Evolutionary conservation across 2,797 vertebrate genomes (phyloP).

Genomic region (Danio aesculapii): DNA sequence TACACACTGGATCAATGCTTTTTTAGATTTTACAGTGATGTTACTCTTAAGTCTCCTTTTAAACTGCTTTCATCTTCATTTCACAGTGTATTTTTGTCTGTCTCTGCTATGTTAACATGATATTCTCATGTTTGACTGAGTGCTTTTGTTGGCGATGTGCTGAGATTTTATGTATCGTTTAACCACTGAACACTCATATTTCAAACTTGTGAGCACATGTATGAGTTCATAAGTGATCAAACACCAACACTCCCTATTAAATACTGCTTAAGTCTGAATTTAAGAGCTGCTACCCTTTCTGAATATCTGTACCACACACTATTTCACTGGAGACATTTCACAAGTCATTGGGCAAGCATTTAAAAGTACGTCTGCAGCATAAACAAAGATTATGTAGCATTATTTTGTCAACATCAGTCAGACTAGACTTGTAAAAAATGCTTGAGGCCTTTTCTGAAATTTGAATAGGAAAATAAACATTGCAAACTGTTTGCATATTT

Average conservation of each 20-base stretch:
- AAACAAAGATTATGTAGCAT: not conserved
- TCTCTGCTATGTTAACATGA: conserved; percentile 16
- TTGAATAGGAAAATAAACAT: conserved; percentile 11
- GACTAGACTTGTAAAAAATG: not conserved
- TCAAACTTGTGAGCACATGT: not conserved
- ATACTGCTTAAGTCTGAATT: not conserved
- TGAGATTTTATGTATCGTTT: not conserved
- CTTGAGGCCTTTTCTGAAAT: not conserved
- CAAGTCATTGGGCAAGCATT: not conserved
- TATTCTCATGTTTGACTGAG: not conserved
- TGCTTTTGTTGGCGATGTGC: not conserved
- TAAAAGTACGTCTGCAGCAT: not conserved
- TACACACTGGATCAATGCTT: too few relatives aligned
- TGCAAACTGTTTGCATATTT: conserved; percentile 29
- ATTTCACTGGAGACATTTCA: not conserved
- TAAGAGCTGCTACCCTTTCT: not conserved
- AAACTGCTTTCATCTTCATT: not conserved
- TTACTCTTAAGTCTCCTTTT: not conserved
- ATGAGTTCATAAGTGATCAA: not conserved
- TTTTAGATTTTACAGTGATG: too few relatives aligned
- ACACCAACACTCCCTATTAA: not conserved
- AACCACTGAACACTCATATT: not conserved
- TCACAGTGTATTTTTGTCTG: not conserved
- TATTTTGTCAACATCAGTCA: not conserved
- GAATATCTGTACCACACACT: not conserved